A percentile compares a stretch with the other conserved stretches of the same genome.
Evolutionary conservation across 2,888 invertebrate genomes (phyloP).

Genomic region (Chaitophorus viminalis): DNA sequence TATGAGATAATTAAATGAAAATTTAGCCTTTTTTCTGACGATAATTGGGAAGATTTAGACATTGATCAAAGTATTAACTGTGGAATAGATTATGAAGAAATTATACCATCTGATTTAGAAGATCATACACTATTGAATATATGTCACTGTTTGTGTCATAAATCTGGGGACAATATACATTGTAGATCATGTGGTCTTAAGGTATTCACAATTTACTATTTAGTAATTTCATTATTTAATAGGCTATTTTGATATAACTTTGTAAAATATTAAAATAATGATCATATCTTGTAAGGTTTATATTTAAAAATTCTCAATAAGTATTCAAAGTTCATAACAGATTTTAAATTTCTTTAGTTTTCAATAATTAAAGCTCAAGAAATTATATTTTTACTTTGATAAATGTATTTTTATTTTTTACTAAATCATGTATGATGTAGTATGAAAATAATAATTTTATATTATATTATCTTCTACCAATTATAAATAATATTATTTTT

Average conservation of each 20-base stretch:
- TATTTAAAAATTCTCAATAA: background rate
- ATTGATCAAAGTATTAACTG: slow-evolving; percentile 61
- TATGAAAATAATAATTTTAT: too few relatives aligned
- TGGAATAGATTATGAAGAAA: slow-evolving; percentile 57
- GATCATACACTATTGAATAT: slow-evolving; percentile 48
- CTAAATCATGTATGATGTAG: too few relatives aligned
- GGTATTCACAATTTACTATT: slow-evolving; percentile 12
- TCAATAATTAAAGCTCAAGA: too few relatives aligned
- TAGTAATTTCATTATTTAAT: background rate
- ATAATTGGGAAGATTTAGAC: slow-evolving; percentile 63
- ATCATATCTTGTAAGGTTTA: background rate
- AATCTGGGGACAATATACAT: slow-evolving; percentile 42
- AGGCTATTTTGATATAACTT: too few relatives aligned
- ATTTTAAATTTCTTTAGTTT: too few relatives aligned
- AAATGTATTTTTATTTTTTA: too few relatives aligned
- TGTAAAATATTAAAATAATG: too few relatives aligned
- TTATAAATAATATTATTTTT: background rate
- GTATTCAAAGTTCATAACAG: too few relatives aligned
- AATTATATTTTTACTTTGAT: too few relatives aligned
- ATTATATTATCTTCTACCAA: too few relatives aligned
- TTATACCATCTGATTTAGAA: slow-evolving; percentile 45
- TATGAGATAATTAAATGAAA: background rate
- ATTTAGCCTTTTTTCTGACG: slow-evolving; percentile 61
- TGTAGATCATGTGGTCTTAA: slow-evolving; percentile 62
- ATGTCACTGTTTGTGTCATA: slow-evolving; percentile 58